Evolutionary conservation across 2,888 invertebrate genomes (phyloP), one percentile per base, ranked within the genome.

Genomic region (Stenchaetothrips biformis): DNA sequence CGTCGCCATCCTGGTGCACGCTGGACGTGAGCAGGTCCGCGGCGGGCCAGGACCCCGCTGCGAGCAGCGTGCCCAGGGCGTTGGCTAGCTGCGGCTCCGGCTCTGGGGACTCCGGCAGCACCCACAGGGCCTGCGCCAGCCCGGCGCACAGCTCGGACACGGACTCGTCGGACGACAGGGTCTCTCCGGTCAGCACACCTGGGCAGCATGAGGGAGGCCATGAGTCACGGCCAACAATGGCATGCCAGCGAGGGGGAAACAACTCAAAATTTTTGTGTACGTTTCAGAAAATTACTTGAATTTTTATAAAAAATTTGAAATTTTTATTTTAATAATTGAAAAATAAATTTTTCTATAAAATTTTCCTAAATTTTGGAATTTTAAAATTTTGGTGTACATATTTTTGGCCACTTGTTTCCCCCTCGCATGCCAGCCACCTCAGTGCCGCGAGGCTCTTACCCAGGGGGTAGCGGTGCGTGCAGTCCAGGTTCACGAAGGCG

Each of bases 401-500:
- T n/a, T n/a, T n/a, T n/a, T n/a, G n/a, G n/a, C n/a, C n/a, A n/a
- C n/a, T n/a, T n/a, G n/a, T n/a, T n/a, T n/a, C n/a, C n/a, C n/a
- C n/a, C n/a, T n/a, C n/a, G n/a, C n/a, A n/a, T n/a, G 53, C 2
- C 53, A 53, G 53, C 53, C 53, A 53, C 53, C 59, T 59, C 59
- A 13, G 6, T 18, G 13, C 59, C 59, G 59, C 13, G 53, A 6
- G 53, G 53, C 9, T 13, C 82, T 82, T 82, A 84, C 84, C 85
- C 79, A 84, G 79, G 47, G 83, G 79, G 74, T 83, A 82, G 8
- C 83, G 81, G 77, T 82, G 82, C 77, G 82, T 82, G 82, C 85
- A 85, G 27, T 84, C 84, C n/a, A 82, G 83, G 59, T 85, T 84
- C 49, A 84, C 84, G 62, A 84, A 79, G 6, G 85, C 83, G n/a